Base-by-base conservation (phyloP, 2,797 vertebrate genomes). In the Nasua narica region DNA sequence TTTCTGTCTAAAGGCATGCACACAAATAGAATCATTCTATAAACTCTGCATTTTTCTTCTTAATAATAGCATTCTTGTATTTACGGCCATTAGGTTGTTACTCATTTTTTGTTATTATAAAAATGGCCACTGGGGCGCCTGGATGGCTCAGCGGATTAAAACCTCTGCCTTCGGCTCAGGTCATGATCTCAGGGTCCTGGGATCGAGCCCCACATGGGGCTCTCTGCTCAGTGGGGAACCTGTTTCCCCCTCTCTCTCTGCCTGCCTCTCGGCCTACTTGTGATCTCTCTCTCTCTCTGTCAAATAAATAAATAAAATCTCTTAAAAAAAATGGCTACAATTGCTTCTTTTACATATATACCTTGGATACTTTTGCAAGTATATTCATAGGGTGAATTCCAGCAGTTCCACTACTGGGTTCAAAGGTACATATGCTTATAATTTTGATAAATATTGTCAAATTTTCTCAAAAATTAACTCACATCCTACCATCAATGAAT, bases 401-500 rank as follows among this genome's bases (percentile, higher is more conserved):
- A 92, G 23, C n/a, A 72, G 25, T 82, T 74, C 60, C 25, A 77
- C 2, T 46, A 7, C 12, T 74, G 56, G 37, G 25, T 74, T 62
- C 94, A 97, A 96, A 88, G 46, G 18, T 72, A 37, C 48, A 48
- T 65, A 15, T 78, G 58, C 48, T 90, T 91, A 95, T 11, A 76
- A 58, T 70, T 91, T 76, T 93, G 69, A 92, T 54, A 91, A 90
- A 60, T 74, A 77, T 19, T 88, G 46, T 23, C 85, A 95, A 72
- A 85, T 88, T 77, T 90, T 67, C 43, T 94, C 54, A 72, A 85
- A 95, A 92, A 37, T 54, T 62, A 81, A 94, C 50, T 91, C 27
- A 43, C 29, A 56, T 4, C 43, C 23, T 78, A 84, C 54, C 65
- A 70, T 48, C 29, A 96, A 76, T 65, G 29, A 95, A 78, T 87